Conservation (phyloP, 1,140 invertebrate species). For the Patella vulgata region DNA sequence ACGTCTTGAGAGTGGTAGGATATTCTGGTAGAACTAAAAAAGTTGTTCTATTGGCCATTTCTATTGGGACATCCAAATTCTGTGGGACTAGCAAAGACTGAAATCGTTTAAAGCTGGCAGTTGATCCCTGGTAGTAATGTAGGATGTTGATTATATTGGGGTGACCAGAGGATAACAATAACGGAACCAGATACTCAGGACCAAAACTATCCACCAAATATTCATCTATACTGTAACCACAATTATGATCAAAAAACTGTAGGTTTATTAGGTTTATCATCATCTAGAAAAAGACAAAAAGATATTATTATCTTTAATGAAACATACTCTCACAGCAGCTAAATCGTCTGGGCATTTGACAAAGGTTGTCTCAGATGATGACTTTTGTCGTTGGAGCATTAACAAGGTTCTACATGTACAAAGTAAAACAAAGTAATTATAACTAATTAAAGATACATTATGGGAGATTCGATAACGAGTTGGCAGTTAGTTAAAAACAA, state of each 20-base stretch:
- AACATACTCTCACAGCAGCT: too few species aligned
- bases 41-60: constrained; percentile 35
- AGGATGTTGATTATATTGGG: constrained; percentile 34
- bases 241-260: constrained; percentile 17
- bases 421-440: too few species aligned
- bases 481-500: too few species aligned
- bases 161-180: constrained; percentile 21
- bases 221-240: constrained; percentile 32
- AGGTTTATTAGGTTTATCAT: constrained; percentile 37
- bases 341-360: too few species aligned
- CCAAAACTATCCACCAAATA: constrained; percentile 32
- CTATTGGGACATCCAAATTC: constrained; percentile 32
- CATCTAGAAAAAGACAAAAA: constrained; percentile 31
- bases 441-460: too few species aligned
- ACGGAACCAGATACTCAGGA: constrained; percentile 32
- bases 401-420: too few species aligned
- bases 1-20: constrained; percentile 35
- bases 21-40: constrained; percentile 42
- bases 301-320: neutral
- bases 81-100: constrained; percentile 21
- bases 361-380: too few species aligned
- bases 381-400: too few species aligned
- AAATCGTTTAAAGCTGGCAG: constrained; percentile 27
- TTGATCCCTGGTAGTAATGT: constrained; percentile 37
- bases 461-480: too few species aligned